phyloP scores from a whole-genome alignment of 2,888 invertebrate species.

The Dynastes maya region DNA sequence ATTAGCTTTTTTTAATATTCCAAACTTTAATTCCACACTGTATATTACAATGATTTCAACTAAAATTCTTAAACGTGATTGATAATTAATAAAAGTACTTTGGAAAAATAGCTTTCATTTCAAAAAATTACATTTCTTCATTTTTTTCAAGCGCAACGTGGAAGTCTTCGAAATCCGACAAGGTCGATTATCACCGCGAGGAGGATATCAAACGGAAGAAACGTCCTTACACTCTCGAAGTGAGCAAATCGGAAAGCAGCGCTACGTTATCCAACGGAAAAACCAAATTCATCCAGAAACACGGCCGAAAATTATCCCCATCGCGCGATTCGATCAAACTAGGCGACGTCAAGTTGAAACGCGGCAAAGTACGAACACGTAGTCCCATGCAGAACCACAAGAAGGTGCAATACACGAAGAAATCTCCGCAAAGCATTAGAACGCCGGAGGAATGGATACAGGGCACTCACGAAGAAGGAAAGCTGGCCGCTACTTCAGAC shows the following conservation, averaged over 20 bases:
- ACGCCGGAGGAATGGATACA: constrained; percentile 60
- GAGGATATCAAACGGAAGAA: constrained; percentile 82
- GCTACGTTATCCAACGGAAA: constrained; percentile 53
- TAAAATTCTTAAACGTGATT: too few relatives aligned
- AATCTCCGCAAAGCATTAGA: constrained; percentile 63
- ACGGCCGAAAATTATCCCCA: constrained; percentile 59
- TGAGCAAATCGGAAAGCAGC: constrained; percentile 73
- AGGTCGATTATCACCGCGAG: constrained; percentile 72
- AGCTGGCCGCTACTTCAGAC: constrained; percentile 66
- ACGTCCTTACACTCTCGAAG: constrained; percentile 84
- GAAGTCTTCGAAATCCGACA: constrained; percentile 68
- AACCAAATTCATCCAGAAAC: constrained; percentile 54
- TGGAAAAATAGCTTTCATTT: too few relatives aligned
- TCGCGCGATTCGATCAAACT: constrained; percentile 61
- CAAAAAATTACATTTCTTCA: too few relatives aligned
- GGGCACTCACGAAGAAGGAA: constrained; percentile 48
- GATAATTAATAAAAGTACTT: neutral
- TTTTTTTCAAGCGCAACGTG: constrained; percentile 67
- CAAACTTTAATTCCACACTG: too few relatives aligned
- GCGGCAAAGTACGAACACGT: constrained; percentile 66
- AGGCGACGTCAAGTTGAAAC: constrained; percentile 65
- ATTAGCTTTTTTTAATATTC: too few relatives aligned
- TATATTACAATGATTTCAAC: too few relatives aligned
- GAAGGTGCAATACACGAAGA: constrained; percentile 63
- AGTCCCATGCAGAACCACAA: constrained; percentile 67